Evolutionary conservation across 2,797 vertebrate species (phyloP), one percentile per base, ranked within the genome.

Genomic region (Dendrocincla tyrannina): DNA sequence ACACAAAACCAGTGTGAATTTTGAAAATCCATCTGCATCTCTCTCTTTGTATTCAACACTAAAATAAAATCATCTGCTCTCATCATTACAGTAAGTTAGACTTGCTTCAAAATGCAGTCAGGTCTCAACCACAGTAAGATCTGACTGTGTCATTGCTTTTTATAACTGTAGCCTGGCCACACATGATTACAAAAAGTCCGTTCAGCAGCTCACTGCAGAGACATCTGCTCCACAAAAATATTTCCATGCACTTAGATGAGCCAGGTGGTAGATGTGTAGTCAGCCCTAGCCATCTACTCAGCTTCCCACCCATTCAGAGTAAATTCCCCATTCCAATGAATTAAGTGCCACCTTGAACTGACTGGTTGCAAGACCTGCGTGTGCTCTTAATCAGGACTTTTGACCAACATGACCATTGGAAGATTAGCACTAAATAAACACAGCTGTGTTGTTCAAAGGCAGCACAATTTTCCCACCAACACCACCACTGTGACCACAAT

Each of bases 401-500:
- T 19, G 35, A 59, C 11, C 53, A 46, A 47, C 7, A 19, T 19
- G 13, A 19, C 22, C 17, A 11, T 24, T 49, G 33, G 52, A 58
- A 55, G 33, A 53, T 37, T 32, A 63, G 28, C 9, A 64, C 10
- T 35, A 86, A 67, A 62, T 28, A 64, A 59, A 73, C 44, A 44
- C 13, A 42, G 32, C 5, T 58, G 33, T 13, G 10, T 18, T 25
- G 10, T 39, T 33, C 37, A 52, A 41, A 87, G 14, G 33, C 13
- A 50, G 35, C 19, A 18, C 8, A 41, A 6, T 33, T 17, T 39
- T 32, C 10, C 32, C 32, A 52, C 23, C 50, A 33, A 5, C 33
- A 52, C 14, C 2, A 2, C 19, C 28, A 33, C 18, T 1, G 2
- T 5, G 2, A 27, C 37, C 2, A 3, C 28, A 7, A 23, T 7